Evolutionary conservation across 64 coral and sea anemone genomes (phyloP).

Genomic region (Montipora capricornis): DNA sequence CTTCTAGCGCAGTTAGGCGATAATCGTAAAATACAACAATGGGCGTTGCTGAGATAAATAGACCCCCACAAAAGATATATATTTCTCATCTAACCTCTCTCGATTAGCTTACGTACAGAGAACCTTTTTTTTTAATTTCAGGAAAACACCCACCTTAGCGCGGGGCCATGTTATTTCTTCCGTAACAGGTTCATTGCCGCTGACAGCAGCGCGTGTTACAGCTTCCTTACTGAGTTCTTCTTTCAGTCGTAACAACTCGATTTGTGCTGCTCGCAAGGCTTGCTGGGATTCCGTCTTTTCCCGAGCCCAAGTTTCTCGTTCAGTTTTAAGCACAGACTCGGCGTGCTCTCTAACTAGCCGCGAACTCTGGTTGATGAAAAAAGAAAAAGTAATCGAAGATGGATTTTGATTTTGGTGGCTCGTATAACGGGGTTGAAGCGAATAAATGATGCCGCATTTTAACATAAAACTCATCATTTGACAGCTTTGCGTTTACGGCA

Average conservation of each 20-base stretch:
- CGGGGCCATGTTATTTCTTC: conserved; percentile 77
- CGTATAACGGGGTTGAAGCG: too few relatives aligned
- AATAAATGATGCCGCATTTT: too few relatives aligned
- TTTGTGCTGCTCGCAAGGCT: conserved; percentile 61
- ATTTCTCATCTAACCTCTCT: too few relatives aligned
- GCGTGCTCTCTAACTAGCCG: conserved; percentile 77
- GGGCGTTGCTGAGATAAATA: too few relatives aligned
- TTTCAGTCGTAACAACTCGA: conserved; percentile 60
- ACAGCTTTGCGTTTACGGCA: too few relatives aligned
- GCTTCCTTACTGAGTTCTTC: conserved; percentile 59
- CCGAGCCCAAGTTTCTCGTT: conserved; percentile 72
- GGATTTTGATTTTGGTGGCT: neutral
- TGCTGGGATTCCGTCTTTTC: conserved; percentile 76
- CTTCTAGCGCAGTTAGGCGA: too few relatives aligned
- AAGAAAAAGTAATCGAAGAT: neutral
- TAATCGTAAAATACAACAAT: too few relatives aligned
- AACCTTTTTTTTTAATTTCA: too few relatives aligned
- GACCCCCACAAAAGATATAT: too few relatives aligned
- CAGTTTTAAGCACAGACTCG: conserved; percentile 76
- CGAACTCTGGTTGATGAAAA: conserved; percentile 51
- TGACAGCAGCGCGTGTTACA: neutral
- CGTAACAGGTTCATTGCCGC: conserved; percentile 34
- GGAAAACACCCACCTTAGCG: conserved; percentile 66
- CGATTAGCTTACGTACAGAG: too few relatives aligned
- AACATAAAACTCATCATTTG: too few relatives aligned